Conservation (phyloP, 2,797 vertebrate genomes). For the Ctenosaura bakeri region DNA sequence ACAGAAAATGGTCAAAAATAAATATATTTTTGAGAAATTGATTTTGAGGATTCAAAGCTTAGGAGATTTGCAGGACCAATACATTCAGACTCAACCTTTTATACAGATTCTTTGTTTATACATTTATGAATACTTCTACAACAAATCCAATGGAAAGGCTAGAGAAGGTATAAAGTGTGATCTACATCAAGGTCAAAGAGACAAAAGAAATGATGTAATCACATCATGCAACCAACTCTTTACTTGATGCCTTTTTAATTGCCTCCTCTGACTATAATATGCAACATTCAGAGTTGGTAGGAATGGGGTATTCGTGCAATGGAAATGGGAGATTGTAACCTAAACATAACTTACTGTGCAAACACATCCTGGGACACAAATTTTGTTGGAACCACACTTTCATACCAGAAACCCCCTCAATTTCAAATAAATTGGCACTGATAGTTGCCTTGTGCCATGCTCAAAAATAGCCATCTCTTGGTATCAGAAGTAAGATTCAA, state of each 20-base stretch:
- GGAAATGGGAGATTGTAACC: not conserved
- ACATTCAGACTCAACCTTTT: not conserved
- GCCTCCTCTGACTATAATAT: no score
- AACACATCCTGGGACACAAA: not conserved
- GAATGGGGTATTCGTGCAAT: not conserved
- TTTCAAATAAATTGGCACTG: not conserved
- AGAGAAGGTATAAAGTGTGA: not conserved
- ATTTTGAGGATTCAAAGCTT: not conserved
- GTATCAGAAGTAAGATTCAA: not conserved
- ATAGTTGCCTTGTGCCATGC: not conserved
- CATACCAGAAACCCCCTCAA: not conserved
- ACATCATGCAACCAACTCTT: not conserved
- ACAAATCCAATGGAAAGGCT: no score
- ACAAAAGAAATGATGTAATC: not conserved
- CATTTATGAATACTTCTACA: not conserved
- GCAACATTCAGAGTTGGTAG: no score
- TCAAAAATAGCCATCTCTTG: not conserved
- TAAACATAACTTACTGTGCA: not conserved
- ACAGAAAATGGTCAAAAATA: not conserved
- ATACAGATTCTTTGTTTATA: not conserved
- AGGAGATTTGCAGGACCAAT: no score
- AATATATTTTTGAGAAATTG: not conserved
- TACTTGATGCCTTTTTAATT: not conserved
- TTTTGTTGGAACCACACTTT: not conserved
- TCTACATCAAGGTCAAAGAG: not conserved